Base-by-base conservation (phyloP, 2,113 vertebrate species). In the Reinhardtius hippoglossoides region DNA sequence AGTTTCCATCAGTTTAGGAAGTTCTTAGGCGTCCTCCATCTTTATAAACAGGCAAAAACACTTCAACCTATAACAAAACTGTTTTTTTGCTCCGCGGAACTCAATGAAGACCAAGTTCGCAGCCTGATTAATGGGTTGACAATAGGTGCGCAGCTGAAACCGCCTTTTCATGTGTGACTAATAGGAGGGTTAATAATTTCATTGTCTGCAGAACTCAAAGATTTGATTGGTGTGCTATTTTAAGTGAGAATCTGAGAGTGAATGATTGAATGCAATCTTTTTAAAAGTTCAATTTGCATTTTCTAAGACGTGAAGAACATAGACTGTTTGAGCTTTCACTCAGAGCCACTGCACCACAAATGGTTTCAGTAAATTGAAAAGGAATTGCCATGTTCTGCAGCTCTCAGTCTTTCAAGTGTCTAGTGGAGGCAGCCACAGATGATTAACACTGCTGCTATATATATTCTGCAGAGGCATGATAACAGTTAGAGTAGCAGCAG, bases 181-280 rank as follows among this genome's bases (percentile, higher is more conserved):
- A 82, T 66, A 64, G 66, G 50, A 18, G 20, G 18, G 61, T 67
- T 63, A 66, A 62, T 0, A 1, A 67, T 40, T 69, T 14, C 69
- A 14, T 16, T 31, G 10, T 73, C 15, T 73, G 20, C 5, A 54
- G 23, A 0, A 62, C 9, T 23, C 14, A 0, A 5, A 21, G 37
- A 56, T 63, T 70, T 56, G 55, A 76, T 24, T 37, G 20, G 4
- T 0, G 0, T 37, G 35, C 9, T 37, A 37, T 54, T 62, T 44
- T 37, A 48, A 79, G 69, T 69, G 46, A 56, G 46, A 72, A 27
- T 27, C 15, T 68, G 48, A 24, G 13, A 65, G 46, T 68, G 3
- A 70, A 57, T 46, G 16, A 35, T 27, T 27, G 54, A 58, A 5
- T 27, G 23, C 14, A 61, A 2, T 20, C 27, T 15, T 26, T 9